phyloP scores from a whole-genome alignment of 2,797 vertebrate genomes.

The Acanthurus lineatus region DNA sequence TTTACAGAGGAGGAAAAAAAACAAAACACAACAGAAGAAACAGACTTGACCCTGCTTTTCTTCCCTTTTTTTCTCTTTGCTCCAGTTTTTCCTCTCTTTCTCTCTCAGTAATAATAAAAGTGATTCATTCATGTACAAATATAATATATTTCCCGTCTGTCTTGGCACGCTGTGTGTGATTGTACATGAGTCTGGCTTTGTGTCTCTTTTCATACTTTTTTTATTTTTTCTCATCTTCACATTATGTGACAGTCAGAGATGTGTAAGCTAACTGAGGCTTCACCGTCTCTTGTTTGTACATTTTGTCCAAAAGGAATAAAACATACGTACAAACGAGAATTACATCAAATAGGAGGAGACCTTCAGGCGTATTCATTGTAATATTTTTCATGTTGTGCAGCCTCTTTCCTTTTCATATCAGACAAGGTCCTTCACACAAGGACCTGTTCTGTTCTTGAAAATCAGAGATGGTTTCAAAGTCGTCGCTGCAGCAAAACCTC shows the following conservation, averaged over 20 bases:
- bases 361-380: not conserved
- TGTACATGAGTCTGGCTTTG: slow-evolving; percentile 19
- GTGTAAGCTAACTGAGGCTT: slow-evolving; percentile 31
- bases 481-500: too few relatives aligned
- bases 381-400: not conserved
- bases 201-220: slow-evolving; percentile 15
- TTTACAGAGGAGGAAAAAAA: not conserved
- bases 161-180: slow-evolving; percentile 15
- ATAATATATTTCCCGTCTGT: slow-evolving; percentile 59
- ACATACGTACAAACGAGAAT: not conserved
- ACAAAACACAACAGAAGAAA: not conserved
- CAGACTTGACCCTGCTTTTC: slow-evolving; percentile 7
- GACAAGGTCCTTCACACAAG: not conserved
- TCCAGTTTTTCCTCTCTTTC: slow-evolving; percentile 5
- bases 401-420: not conserved
- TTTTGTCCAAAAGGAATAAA: slow-evolving; percentile 22
- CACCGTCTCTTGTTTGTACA: not conserved
- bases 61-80: not conserved
- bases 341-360: not conserved
- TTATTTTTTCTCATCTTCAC: not conserved
- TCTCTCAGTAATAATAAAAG: slow-evolving; percentile 63
- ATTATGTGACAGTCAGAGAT: slow-evolving; percentile 25
- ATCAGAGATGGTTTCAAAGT: not conserved
- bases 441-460: not conserved
- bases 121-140: slow-evolving; percentile 69